Evolutionary conservation across 30 jellyfish, hydroid and myxozoan species (phyloP).

Genomic region (Aurelia aurita complex sp. Pacific): DNA sequence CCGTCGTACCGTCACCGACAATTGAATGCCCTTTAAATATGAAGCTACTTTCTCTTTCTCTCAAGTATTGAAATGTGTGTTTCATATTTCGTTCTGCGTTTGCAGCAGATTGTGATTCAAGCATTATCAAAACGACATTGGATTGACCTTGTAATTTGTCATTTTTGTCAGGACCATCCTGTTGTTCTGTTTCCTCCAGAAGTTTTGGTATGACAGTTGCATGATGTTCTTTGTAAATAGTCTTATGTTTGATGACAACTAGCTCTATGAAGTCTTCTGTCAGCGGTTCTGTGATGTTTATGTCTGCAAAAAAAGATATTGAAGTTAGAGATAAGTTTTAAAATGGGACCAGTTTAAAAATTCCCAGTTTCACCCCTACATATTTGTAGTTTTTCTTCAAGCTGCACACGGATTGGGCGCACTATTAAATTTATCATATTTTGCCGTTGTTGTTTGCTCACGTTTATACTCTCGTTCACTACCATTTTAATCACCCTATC

Average conservation of each 20-base stretch:
- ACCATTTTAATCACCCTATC: no score
- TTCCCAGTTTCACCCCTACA: no score
- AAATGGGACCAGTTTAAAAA: no score
- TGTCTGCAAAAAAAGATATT: slow-evolving; percentile 27
- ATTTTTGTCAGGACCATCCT: background rate
- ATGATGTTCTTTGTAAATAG: slow-evolving; percentile 34
- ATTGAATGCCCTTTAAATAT: slow-evolving; percentile 63
- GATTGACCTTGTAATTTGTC: slow-evolving; percentile 6
- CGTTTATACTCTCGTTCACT: no score
- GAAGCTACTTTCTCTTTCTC: slow-evolving; percentile 13
- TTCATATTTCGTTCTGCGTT: slow-evolving; percentile 54
- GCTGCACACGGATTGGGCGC: no score
- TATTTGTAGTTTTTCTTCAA: no score
- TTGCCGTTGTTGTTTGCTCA: no score
- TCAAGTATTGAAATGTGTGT: slow-evolving; percentile 8
- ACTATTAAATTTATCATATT: no score
- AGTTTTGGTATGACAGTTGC: slow-evolving; percentile 23
- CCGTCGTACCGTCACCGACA: slow-evolving; percentile 92
- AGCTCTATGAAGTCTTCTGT: slow-evolving; percentile 52
- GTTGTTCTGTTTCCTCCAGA: background rate
- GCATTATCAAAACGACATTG: slow-evolving; percentile 54
- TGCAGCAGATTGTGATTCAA: slow-evolving; percentile 83
- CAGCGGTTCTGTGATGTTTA: slow-evolving; percentile 15
- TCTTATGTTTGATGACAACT: slow-evolving; percentile 8
- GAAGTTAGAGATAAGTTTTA: no score